Evolutionary conservation across 2,888 invertebrate genomes (phyloP).

Genomic region (Alitta virens): DNA sequence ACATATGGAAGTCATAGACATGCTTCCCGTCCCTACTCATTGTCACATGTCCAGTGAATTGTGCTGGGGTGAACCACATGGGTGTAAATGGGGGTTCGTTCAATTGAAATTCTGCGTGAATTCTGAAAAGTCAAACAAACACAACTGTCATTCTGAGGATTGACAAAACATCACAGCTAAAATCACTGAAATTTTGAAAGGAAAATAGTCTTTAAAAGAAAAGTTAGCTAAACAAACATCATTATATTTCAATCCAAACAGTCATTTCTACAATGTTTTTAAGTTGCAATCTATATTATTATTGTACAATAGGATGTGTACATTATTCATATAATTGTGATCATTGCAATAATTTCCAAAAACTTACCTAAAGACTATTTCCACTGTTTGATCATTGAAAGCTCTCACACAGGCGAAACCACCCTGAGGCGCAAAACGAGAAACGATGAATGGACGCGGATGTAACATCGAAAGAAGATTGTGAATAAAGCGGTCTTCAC

Average conservation of each 20-base stretch:
- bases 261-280: too few relatives aligned
- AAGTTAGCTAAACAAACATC: too few relatives aligned
- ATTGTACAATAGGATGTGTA: too few relatives aligned
- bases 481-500: constrained; percentile 37
- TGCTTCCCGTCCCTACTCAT: constrained; percentile 39
- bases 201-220: too few relatives aligned
- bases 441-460: constrained; percentile 48
- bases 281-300: too few relatives aligned
- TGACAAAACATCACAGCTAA: too few relatives aligned
- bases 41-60: constrained; percentile 50
- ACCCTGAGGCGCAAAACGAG: constrained; percentile 50
- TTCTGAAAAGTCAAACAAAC: constrained; percentile 31
- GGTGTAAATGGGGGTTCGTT: constrained; percentile 52
- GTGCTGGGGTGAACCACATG: constrained; percentile 56
- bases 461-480: constrained; percentile 49
- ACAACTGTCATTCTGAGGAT: too few relatives aligned
- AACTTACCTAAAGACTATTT: constrained; percentile 50
- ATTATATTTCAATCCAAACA: too few relatives aligned
- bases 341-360: background rate
- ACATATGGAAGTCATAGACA: constrained; percentile 43
- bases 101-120: constrained; percentile 56
- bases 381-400: constrained; percentile 40
- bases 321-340: too few relatives aligned
- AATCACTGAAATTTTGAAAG: too few relatives aligned
- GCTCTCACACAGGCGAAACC: constrained; percentile 44